A percentile compares a stretch with the other conserved stretches of the same genome.
Conservation (phyloP, 2,888 invertebrate genomes). For the Eurois occulta region DNA sequence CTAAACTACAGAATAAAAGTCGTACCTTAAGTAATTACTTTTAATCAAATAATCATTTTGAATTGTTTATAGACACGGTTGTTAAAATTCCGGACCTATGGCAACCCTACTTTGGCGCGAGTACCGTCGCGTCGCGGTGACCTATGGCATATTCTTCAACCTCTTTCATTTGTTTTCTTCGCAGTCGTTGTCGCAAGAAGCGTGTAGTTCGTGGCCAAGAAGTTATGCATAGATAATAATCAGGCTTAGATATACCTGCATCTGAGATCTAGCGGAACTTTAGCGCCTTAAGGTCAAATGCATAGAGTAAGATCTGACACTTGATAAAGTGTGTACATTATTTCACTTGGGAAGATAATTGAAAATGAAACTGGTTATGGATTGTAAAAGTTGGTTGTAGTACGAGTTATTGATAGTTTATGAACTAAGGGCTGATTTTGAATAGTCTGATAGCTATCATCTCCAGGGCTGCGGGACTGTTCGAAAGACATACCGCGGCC, state of each 20-base stretch:
- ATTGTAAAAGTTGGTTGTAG: conserved; percentile 3
- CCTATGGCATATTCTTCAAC: no score
- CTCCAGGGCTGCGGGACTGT: no score
- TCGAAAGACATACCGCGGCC: no score
- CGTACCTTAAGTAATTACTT: no score
- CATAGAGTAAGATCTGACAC: conserved; percentile 47
- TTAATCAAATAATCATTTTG: no score
- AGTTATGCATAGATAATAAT: conserved; percentile 26
- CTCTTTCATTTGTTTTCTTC: background rate
- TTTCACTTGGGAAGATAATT: conserved; percentile 35
- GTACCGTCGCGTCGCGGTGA: no score
- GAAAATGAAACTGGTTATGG: conserved; percentile 22
- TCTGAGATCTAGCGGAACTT: conserved; percentile 43
- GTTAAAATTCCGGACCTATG: no score
- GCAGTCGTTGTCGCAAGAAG: background rate
- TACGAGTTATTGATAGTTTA: background rate
- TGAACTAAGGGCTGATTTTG: background rate
- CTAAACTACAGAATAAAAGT: no score
- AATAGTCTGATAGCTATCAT: background rate
- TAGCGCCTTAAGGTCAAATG: conserved; percentile 56
- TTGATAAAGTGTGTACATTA: conserved; percentile 37
- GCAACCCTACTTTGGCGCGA: no score
- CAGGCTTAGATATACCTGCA: conserved; percentile 15
- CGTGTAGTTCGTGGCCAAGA: conserved; percentile 9
- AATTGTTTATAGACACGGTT: no score